phyloP scores from a whole-genome alignment of 30 jellyfish, hydroid and myxozoan species.

The Aurelia sp. region DNA sequence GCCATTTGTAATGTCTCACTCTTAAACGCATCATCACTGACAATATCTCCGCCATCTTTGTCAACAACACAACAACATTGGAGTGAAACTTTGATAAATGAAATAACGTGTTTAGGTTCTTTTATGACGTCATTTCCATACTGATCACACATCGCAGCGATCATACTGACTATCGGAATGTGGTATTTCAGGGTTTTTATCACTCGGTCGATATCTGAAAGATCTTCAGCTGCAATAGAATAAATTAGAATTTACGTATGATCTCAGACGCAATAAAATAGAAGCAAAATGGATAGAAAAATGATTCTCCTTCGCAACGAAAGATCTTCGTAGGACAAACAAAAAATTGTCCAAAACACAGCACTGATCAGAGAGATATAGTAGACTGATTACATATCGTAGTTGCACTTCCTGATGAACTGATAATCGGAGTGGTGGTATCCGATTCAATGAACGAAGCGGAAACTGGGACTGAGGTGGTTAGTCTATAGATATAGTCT shows the following conservation, averaged over 20 bases:
- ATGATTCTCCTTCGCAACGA: no score
- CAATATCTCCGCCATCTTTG: slow-evolving; percentile 20
- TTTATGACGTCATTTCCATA: slow-evolving; percentile 67
- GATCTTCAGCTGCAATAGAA: slow-evolving; percentile 11
- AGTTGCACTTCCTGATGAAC: no score
- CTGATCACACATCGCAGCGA: slow-evolving; percentile 82
- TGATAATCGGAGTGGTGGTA: no score
- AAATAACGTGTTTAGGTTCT: slow-evolving; percentile 54
- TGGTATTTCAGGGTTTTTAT: slow-evolving; percentile 22
- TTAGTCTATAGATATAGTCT: no score
- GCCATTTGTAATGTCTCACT: slow-evolving; percentile 58
- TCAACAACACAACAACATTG: slow-evolving; percentile 20
- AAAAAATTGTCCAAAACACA: no score
- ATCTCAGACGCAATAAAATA: background rate
- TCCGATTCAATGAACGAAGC: no score
- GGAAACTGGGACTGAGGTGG: no score
- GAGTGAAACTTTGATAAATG: slow-evolving; percentile 53
- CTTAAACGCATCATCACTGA: slow-evolving; percentile 2
- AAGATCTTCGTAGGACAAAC: no score
- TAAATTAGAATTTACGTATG: background rate
- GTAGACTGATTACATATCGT: no score
- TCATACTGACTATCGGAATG: slow-evolving; percentile 68
- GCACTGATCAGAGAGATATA: no score
- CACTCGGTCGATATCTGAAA: slow-evolving; percentile 13
- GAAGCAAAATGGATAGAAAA: background rate